Evolutionary conservation across 2,888 invertebrate species (phyloP).

Genomic region (Cryptocephalus primarius): DNA sequence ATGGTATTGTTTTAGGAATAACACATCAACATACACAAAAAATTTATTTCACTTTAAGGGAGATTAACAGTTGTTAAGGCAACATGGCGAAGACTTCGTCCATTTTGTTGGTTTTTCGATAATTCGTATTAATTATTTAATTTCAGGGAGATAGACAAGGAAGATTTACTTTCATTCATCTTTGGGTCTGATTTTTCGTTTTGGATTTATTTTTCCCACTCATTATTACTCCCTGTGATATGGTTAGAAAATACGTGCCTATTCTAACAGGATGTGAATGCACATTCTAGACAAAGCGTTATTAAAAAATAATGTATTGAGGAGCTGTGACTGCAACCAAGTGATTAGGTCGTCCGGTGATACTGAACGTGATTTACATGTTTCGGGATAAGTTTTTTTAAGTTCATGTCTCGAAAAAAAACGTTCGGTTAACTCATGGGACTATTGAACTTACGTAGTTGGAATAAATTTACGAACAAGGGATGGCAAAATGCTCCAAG

Average conservation of each 20-base stretch:
- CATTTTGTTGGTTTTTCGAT: too few species aligned
- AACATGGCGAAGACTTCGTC: too few species aligned
- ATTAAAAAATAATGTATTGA: conserved; percentile 15
- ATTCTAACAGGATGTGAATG: conserved; percentile 30
- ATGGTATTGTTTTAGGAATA: too few species aligned
- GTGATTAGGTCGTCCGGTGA: conserved; percentile 9
- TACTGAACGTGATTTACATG: neutral
- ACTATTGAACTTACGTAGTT: neutral
- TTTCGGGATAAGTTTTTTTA: neutral
- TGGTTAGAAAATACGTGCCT: conserved; percentile 32
- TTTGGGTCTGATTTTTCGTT: too few species aligned
- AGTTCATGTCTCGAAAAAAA: conserved; percentile 3
- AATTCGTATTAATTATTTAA: too few species aligned
- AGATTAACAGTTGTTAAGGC: too few species aligned
- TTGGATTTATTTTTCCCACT: conserved; percentile 6
- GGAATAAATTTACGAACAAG: conserved; percentile 21
- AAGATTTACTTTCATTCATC: too few species aligned
- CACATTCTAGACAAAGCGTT: conserved; percentile 22
- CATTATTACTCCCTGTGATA: conserved; percentile 25
- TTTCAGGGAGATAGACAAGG: too few species aligned
- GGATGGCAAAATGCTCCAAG: conserved; percentile 34
- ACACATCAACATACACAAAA: too few species aligned
- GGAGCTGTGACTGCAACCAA: conserved; percentile 39
- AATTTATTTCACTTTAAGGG: too few species aligned
- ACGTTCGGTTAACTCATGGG: conserved; percentile 3